These are phyloP conservation scores for Drosophila saltans DNA, from an alignment of 1,140 invertebrate species.

Conservation along the genomic window DNA sequence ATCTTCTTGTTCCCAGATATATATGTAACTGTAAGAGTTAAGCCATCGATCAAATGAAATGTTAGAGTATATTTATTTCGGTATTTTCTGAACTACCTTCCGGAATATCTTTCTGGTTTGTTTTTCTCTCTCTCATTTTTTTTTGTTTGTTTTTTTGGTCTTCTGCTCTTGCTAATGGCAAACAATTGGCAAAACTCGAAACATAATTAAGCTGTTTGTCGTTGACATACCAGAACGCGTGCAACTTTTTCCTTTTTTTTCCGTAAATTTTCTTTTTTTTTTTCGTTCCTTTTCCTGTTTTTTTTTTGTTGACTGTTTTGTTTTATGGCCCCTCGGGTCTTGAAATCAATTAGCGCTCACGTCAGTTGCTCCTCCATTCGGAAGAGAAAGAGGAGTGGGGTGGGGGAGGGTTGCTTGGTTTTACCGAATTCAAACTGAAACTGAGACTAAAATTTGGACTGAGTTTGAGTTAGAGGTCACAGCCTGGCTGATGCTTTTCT, in stretches of 20 bases:
- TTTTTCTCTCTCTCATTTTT: not conserved
- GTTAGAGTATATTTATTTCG: not conserved
- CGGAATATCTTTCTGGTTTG: not conserved
- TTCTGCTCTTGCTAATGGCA: slow-evolving; percentile 31
- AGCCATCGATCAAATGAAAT: too few relatives aligned
- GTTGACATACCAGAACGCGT: slow-evolving; percentile 22
- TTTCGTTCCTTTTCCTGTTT: not conserved
- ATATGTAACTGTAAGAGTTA: too few relatives aligned
- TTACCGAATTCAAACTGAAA: slow-evolving; percentile 13
- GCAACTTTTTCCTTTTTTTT: slow-evolving; percentile 8
- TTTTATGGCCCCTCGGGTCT: slow-evolving; percentile 42
- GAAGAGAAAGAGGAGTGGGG: slow-evolving; percentile 1
- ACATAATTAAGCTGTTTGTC: slow-evolving; percentile 70
- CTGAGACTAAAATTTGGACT: slow-evolving; percentile 17
- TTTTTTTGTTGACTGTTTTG: slow-evolving; percentile 22
- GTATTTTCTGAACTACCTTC: not conserved
- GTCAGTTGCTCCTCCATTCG: slow-evolving; percentile 25
- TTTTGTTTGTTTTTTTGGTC: slow-evolving; percentile 6
- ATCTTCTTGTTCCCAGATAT: too few relatives aligned
- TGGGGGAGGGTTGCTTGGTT: not conserved
- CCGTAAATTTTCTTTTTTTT: not conserved
- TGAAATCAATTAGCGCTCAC: slow-evolving; percentile 72
- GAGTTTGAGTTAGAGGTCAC: slow-evolving; percentile 22
- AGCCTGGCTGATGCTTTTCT: slow-evolving; percentile 12
- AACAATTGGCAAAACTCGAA: slow-evolving; percentile 70